Evolutionary conservation across 2,113 vertebrate species (phyloP), one percentile per base, ranked within the genome.

Genomic region (Anhinga anhinga): DNA sequence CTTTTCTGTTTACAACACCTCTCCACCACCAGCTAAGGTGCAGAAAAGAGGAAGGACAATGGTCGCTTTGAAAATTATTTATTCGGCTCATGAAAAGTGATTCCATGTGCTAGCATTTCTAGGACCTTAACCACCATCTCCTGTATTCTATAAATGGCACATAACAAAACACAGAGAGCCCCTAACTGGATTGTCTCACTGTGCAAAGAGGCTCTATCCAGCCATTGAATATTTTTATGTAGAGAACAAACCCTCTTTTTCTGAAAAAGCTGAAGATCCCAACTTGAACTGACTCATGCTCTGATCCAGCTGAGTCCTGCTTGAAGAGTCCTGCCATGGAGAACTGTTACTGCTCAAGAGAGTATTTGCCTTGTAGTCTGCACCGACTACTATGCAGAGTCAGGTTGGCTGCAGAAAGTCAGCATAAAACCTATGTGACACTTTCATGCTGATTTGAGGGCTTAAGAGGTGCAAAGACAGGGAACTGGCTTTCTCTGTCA

Each of bases 1-100:
- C 55, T 88, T 70, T 85, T 82, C 80, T 95, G 74, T 94, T 96
- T 94, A 77, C 76, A 74, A 17, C 73, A 66, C 42, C 72, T 88
- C 77, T 80, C 53, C 32, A 21, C 45, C 5, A 4, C 29, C 66
- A 83, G 86, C 77, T 36, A 38, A 44, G 63, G 67, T 74, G 58
- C 45, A 76, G 77, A 40, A 69, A 72, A 29, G 50, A 72, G 63
- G 53, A 85, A 62, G 88, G 91, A 73, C 66, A 66, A 4, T 66
- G 34, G 65, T 73, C 4, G 4, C 72, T 94, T 59, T 32, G 30
- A 76, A 65, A 30, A 61, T 66, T 29, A 27, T 30, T 66, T 71
- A 62, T 40, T 79, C 63, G 59, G 77, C 59, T 62, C 58, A 19
- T 73, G 52, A 63, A 61, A 72, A 70, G 16, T 22, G 49, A 61